These are phyloP conservation scores for Otocyon megalotis DNA, from an alignment of 2,113 vertebrate species.

Conservation along the genomic window DNA sequence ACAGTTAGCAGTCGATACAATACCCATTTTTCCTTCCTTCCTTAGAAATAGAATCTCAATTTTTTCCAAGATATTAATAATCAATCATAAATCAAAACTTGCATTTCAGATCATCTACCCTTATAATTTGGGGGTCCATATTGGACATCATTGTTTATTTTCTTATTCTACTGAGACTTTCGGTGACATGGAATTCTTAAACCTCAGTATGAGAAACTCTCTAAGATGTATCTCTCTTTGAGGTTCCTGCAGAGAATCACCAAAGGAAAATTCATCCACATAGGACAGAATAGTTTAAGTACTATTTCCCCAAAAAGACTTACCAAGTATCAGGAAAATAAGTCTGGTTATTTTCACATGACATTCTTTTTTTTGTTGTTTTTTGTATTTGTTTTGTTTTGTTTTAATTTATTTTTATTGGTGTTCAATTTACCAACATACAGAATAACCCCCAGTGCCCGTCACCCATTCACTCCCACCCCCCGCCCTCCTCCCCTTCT, in stretches of 20 bases:
- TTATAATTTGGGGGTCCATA: background rate
- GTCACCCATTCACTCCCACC: too few species aligned
- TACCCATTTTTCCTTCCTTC: background rate
- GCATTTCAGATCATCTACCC: background rate
- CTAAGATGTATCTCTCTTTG: background rate
- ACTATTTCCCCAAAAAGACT: background rate
- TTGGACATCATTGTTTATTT: background rate
- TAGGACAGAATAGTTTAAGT: background rate
- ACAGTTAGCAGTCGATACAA: background rate
- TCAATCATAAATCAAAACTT: constrained; percentile 4
- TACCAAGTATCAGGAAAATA: background rate
- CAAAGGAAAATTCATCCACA: background rate
- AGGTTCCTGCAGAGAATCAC: background rate
- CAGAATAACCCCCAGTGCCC: too few species aligned
- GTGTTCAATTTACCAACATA: too few species aligned
- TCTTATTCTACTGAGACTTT: background rate
- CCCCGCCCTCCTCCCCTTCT: too few species aligned
- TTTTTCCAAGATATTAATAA: background rate
- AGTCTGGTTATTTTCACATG: background rate
- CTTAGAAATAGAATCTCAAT: background rate
- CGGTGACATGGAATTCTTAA: background rate
- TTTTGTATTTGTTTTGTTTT: too few species aligned
- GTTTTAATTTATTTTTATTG: too few species aligned
- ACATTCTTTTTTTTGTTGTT: too few species aligned
- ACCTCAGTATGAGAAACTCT: background rate